Evolutionary conservation across 2,888 invertebrate species (phyloP), one percentile per base, ranked within the genome.

Genomic region (Eristalis intricaria): DNA sequence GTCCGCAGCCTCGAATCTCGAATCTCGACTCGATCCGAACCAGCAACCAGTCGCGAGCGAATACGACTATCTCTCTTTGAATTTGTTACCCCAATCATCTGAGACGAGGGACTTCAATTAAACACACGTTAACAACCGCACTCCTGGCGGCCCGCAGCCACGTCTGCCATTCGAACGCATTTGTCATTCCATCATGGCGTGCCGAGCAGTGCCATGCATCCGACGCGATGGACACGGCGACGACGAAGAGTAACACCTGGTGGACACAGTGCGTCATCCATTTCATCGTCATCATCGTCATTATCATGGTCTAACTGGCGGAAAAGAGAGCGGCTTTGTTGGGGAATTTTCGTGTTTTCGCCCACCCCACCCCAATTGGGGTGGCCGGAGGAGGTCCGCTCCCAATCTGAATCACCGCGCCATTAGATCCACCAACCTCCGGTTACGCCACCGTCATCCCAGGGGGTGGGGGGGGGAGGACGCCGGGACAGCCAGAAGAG

Each of bases 121-220:
- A 87, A 87, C 87, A 87, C 87, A 87, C 87, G 87, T 87, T 87
- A 87, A 87, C 87, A 80, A 80, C 79, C 79, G 65, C 84, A 87
- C 86, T 78, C 60, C 74, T 63, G 61, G 60, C 23, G 81, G 76
- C 75, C 78, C 78, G 70, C 70, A 76, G 79, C 75, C 61, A 43
- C 40, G 38, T 35, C 35, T 13, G 11, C 1, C 13, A 38, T 38
- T 11, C 38, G 77, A 87, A 87, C 78, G 79, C 87, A 87, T 87
- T 87, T 87, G 87, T 87, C 87, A 87, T 87, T 84, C 84, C 65
- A 73, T 79, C 70, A 73, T 81, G 78, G 87, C 87, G 84, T 87
- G 87, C 79, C 61, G 32, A 58, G 71, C 85, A 63, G 22, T 26
- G 68, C 65, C 71, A 58, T 50, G 56, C 68, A 38, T 22, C 11